Base-by-base conservation (phyloP, 2,888 invertebrate genomes). In the Agrotis ipsilon region DNA sequence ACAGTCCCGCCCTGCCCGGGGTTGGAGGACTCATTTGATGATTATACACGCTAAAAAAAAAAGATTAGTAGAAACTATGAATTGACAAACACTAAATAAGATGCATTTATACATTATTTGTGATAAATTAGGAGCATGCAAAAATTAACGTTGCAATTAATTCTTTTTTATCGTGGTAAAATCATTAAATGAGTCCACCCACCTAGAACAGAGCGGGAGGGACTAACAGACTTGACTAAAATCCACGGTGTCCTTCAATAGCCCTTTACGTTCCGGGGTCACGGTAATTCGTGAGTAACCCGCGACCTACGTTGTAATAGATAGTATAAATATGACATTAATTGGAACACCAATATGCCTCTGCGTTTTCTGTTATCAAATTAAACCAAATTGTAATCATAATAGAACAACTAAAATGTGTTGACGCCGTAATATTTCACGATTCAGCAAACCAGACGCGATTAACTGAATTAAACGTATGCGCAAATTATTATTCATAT, bases 401-500 rank as follows among this genome's bases (percentile, higher is more conserved):
- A 59, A 66, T 39, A 66, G 48, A 45, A 67, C 27, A 72, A 70
- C 68, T 71, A 75, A 67, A 78, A 54, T 24, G 67, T 51, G 58
- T 75, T 66, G 45, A 65, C 24, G 59, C 46, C 45, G 48, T 61
- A 58, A 78, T 72, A 72, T 75, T 70, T 69, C 60, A 77, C 65
- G 45, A 71, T 69, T 57, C 62, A 59, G 62, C 54, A 75, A 76
- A 63, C 64, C 51, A 73, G 67, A 73, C 27, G 51, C 49, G 71
- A 78, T 78, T 72, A 64, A 71, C 39, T 77, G 70, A 77, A 73
- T 81, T 64, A 69, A 69, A 73, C 65, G 60, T 68, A 62, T 65
- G 57, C 63, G 63, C 49, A 63, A 73, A 78, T 82, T 75, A 78
- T 78, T 68, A 78, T 78, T 80, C 69, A 72, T 67, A 61, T 63